These are phyloP conservation scores for Volucella bombylans DNA, from an alignment of 2,888 invertebrate genomes.

Conservation along the genomic window DNA sequence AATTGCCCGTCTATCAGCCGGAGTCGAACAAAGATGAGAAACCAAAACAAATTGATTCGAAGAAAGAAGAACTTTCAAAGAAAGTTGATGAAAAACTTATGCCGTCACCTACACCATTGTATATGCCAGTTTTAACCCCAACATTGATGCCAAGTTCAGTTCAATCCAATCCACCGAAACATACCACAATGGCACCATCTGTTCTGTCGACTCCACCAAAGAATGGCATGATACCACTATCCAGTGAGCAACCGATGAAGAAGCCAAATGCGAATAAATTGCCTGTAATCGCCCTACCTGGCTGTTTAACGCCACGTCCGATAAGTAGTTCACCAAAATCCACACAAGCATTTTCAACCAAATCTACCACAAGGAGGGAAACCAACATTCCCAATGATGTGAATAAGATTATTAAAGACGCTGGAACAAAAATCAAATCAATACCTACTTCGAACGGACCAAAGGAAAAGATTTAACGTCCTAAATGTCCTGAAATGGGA, in stretches of 20 bases:
- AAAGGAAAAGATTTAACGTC: conserved; percentile 80
- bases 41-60: conserved; percentile 8
- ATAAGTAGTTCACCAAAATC: conserved; percentile 77
- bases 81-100: conserved; percentile 76
- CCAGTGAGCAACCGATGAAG: conserved; percentile 58
- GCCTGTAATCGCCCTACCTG: conserved; percentile 75
- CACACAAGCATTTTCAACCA: conserved; percentile 81
- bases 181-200: conserved; percentile 64
- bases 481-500: conserved; percentile 75
- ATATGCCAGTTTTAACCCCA: conserved; percentile 37
- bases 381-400: conserved; percentile 79
- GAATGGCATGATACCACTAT: conserved; percentile 70
- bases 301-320: conserved; percentile 77
- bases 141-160: conserved; percentile 64
- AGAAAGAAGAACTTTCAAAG: conserved; percentile 32
- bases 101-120: conserved; percentile 77
- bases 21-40: conserved; percentile 42
- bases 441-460: conserved; percentile 76
- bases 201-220: conserved; percentile 70
- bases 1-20: conserved; percentile 75
- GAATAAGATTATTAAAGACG: conserved; percentile 80
- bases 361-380: conserved; percentile 81
- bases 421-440: conserved; percentile 81
- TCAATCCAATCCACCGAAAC: conserved; percentile 23
- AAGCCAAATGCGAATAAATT: conserved; percentile 50